Evolutionary conservation across 2,797 vertebrate species (phyloP).

Genomic region (Paramormyrops hopkinsi): DNA sequence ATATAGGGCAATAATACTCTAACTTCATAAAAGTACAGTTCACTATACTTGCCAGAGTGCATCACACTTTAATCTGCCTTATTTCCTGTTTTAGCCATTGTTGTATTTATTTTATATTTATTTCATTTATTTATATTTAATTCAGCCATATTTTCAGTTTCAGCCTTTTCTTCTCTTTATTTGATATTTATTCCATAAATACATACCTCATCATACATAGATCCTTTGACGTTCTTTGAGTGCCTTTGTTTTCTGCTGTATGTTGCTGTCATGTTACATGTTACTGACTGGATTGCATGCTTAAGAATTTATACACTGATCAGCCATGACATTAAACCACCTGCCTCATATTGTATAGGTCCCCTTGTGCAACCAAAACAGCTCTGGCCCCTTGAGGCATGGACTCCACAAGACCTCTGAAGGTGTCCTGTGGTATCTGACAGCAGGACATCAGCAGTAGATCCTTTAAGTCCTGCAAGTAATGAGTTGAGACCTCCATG

Average conservation of each 20-base stretch:
- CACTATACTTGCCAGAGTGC: neutral
- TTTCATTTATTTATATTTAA: neutral
- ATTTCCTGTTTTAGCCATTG: neutral
- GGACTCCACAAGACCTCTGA: neutral
- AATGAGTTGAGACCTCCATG: too few species aligned
- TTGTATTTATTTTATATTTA: neutral
- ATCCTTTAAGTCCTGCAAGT: neutral
- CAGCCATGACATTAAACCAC: neutral
- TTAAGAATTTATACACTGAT: neutral
- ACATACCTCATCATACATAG: neutral
- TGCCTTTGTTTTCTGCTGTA: neutral
- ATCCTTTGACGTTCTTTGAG: neutral
- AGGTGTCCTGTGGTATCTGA: neutral
- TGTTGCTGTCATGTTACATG: neutral
- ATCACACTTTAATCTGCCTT: neutral
- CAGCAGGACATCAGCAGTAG: neutral
- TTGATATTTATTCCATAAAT: neutral
- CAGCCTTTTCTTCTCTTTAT: neutral
- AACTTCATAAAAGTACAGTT: neutral
- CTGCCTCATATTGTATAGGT: neutral
- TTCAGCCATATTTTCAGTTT: too few species aligned
- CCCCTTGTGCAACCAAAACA: neutral
- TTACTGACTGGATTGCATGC: neutral
- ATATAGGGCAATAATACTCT: neutral
- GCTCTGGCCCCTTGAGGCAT: neutral